These are phyloP conservation scores for Drosophila greeni DNA, from an alignment of 2,888 invertebrate species.

Conservation along the genomic window DNA sequence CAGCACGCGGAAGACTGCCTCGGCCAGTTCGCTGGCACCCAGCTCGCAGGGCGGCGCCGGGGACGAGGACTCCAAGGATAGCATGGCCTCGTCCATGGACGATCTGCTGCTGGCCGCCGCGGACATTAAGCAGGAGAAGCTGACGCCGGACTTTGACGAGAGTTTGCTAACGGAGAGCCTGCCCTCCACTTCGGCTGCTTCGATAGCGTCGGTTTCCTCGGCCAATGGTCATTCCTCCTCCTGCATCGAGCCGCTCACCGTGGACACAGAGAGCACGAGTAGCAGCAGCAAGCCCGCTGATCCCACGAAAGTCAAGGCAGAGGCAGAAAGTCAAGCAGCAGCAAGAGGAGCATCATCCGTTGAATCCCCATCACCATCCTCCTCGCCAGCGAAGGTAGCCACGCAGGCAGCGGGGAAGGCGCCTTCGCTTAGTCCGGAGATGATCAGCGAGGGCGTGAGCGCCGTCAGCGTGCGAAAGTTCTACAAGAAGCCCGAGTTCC, in stretches of 20 bases:
- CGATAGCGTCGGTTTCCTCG: constrained; percentile 3
- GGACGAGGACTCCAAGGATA: constrained; percentile 77
- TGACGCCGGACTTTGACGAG: constrained; percentile 57
- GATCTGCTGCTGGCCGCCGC: constrained; percentile 65
- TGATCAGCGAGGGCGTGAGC: constrained; percentile 77
- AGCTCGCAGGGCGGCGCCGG: constrained; percentile 45
- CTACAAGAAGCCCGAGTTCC: constrained; percentile 78
- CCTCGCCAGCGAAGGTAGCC: constrained; percentile 3
- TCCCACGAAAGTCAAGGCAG: constrained; percentile 4
- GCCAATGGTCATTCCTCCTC: constrained; percentile 48
- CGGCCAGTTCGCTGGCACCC: constrained; percentile 43
- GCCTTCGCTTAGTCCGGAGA: constrained; percentile 76
- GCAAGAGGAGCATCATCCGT: background rate
- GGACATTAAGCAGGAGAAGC: constrained; percentile 71
- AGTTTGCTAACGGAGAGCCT: constrained; percentile 30
- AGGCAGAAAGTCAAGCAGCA: background rate
- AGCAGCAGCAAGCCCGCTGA: constrained; percentile 15
- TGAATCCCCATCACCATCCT: constrained; percentile 9
- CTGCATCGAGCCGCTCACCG: constrained; percentile 58
- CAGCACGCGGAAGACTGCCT: constrained; percentile 51
- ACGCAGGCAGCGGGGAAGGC: constrained; percentile 59
- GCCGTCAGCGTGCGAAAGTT: constrained; percentile 79
- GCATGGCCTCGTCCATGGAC: constrained; percentile 74
- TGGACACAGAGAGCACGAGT: constrained; percentile 50
- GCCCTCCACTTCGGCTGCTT: constrained; percentile 19